Evolutionary conservation across 1,140 invertebrate genomes (phyloP), one percentile per base, ranked within the genome.

Genomic region (Eriosoma lanigerum): DNA sequence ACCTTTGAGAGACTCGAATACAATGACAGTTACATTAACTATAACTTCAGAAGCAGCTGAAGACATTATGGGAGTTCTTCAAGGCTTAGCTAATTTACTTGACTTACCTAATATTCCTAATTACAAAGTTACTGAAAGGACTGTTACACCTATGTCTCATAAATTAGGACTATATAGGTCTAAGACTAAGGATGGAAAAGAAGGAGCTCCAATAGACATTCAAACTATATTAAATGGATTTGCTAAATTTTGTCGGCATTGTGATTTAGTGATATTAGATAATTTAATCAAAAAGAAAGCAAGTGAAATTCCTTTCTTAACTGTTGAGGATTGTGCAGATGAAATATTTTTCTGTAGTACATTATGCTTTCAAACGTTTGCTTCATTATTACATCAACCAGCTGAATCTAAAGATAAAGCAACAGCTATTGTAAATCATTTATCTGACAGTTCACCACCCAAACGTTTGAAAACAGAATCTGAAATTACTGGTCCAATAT

Each of bases 21-120:
- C 97, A 87, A 93, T 98, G 60, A 95, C 95, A 29, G 95, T 98
- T 15, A 97, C 96, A 9, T 87, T 98, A 81, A 98, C 96, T 9
- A 86, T 97, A 46, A 95, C 94, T 13, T 93, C 94, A 78, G 90
- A 91, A 81, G 94, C 94, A 75, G 94, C 95, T 15, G 94, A 97
- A 87, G 95, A 98, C 85, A 96, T 98, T 83, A 90, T 94, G 82
- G 93, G 93, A 66, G 94, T 98, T 81, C 88, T 98, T 29, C 90
- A 93, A 83, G 92, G 95, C 86, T 89, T 98, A 82, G 95, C 96
- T 8, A 95, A 96, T 85, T 91, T 98, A 83, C 86, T 98, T 80
- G 93, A 96, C 84, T 94, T 98, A 84, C 92, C 94, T 50, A 90
- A 93, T 50, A 93, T 94, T 6, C 89, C 92, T n/a, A 89, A 90